These are phyloP conservation scores for Bambusicola thoracicus DNA, from an alignment of 2,113 vertebrate genomes.

Conservation along the genomic window DNA sequence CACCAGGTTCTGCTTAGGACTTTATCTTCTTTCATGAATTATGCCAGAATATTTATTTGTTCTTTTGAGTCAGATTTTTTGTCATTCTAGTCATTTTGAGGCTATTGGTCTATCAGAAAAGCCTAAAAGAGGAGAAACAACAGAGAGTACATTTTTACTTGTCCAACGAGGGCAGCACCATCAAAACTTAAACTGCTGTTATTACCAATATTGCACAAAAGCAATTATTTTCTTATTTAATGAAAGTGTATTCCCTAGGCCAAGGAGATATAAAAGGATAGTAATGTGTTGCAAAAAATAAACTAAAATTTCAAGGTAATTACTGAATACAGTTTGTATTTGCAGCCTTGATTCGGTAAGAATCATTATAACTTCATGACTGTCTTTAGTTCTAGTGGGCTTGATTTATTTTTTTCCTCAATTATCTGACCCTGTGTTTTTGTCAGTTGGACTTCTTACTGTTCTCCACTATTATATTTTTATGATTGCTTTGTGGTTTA, in stretches of 20 bases:
- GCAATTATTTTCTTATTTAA: accelerated
- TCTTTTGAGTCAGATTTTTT: not conserved
- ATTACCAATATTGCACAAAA: not conserved
- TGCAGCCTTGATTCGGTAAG: not conserved
- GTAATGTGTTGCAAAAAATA: not conserved
- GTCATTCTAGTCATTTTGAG: not conserved
- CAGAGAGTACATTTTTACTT: not conserved
- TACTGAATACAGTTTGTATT: not conserved
- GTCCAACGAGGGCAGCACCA: not conserved
- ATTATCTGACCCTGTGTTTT: not conserved
- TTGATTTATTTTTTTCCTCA: not conserved
- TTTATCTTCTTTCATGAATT: not conserved
- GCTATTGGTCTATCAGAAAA: not conserved
- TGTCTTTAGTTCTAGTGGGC: not conserved
- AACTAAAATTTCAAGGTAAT: not conserved
- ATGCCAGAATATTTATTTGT: not conserved
- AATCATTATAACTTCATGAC: not conserved
- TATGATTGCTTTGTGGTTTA: not conserved
- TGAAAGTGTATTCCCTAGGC: not conserved
- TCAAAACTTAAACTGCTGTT: not conserved
- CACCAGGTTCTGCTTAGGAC: not conserved
- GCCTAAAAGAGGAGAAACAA: not conserved
- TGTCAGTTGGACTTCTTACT: not conserved
- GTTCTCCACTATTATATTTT: not conserved
- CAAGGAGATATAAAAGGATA: not conserved